Base-by-base conservation (phyloP, 2,113 vertebrate species). In the Aspiorhynchus laticeps region DNA sequence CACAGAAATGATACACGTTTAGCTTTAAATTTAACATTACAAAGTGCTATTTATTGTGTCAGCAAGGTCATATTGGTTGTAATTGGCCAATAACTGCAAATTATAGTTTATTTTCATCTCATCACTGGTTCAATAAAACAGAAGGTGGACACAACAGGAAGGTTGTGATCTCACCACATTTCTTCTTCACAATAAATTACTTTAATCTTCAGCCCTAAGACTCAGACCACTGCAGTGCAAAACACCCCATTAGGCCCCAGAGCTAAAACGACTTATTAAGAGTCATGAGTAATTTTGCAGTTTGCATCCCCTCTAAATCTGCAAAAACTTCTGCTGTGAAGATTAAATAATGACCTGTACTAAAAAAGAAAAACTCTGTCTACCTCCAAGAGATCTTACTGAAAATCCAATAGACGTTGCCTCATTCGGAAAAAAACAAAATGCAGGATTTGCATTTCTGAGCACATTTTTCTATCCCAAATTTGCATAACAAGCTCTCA, bases 401-500 rank as follows among this genome's bases (percentile, higher is more conserved):
- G n/a, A 63, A 81, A 82, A 82, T 43, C 36, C 24, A 26, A 82
- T 0, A 82, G 56, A 28, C 46, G 46, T 82, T 82, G 80, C 80
- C 80, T 82, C 80, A 67, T 46, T 67, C n/a, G 10, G 2, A 19
- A 81, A 43, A 43, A 63, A 5, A 5, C 10, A 36, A 61, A 63
- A 80, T 80, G 36, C 36, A 82, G 38, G 12, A 82, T 43, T 43
- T 65, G 61, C 80, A 65, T 28, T 81, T 43, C 24, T 65, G 36
- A 81, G 80, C 36, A 65, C 11, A 59, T 38, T 38, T 65, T 65
- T 46, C 24, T 28, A 2, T 43, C 9, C 17, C n/a, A 2, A 63
- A 82, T 82, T 65, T 31, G 80, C 80, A 67, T 82, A 82, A 65
- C 56, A 81, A 63, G 80, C 61, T 82, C 38, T 19, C 24, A 46